Percentiles rank a stretch among this genome's conserved stretches.
Evolutionary conservation across 2,113 vertebrate genomes (phyloP).

Genomic region (Zosterops japonicus): DNA sequence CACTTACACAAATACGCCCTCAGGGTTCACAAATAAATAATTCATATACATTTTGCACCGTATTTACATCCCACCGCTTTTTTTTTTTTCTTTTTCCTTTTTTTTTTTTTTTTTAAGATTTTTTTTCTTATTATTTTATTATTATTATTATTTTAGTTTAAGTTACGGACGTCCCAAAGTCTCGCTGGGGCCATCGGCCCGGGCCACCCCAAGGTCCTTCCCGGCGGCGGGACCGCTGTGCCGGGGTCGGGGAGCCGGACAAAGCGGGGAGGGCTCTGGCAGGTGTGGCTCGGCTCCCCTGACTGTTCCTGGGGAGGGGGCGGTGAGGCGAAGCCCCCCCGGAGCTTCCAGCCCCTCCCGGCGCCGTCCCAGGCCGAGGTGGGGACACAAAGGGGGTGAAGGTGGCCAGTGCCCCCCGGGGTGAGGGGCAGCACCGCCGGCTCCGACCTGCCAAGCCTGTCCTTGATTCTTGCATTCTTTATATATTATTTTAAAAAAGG

Average conservation of each 20-base stretch:
- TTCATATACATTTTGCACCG: conserved; percentile 92
- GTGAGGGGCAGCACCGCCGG: background rate
- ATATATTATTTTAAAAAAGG: background rate
- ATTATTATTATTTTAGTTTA: background rate
- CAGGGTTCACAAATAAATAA: conserved; percentile 88
- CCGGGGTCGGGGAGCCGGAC: background rate
- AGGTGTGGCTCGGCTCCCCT: background rate
- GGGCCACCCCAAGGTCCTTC: background rate
- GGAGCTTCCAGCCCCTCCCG: background rate
- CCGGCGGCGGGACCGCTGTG: background rate
- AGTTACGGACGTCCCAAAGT: background rate
- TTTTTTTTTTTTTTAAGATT: too few relatives aligned
- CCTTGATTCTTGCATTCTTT: background rate
- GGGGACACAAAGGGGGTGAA: background rate
- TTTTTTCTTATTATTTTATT: background rate
- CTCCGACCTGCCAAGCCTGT: background rate
- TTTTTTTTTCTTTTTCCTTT: background rate
- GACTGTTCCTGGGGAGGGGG: background rate
- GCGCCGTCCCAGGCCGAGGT: background rate
- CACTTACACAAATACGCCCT: conserved; percentile 85
- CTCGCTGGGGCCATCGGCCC: background rate
- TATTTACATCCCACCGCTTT: conserved; percentile 74
- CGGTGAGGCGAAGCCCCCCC: background rate
- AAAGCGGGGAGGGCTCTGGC: background rate
- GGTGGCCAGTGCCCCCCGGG: background rate